Base-by-base conservation (phyloP, 2,797 vertebrate genomes). In the Rhinophrynus dorsalis region DNA sequence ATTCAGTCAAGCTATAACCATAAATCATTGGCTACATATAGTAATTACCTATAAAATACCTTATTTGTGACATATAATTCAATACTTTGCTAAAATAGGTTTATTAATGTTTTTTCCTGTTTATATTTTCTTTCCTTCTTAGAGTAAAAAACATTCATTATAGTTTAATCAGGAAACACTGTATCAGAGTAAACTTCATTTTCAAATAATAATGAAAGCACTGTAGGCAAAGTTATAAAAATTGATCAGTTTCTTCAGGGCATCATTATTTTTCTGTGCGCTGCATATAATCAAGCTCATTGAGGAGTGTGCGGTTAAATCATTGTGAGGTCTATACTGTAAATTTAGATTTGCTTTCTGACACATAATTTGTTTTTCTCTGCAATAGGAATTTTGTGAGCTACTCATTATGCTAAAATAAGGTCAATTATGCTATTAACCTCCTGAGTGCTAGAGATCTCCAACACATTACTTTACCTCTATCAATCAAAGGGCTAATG, bases 121-220 rank as follows among this genome's bases (percentile, higher is more conserved):
- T 18, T 15, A 27, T 60, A 13, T 17, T 12, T 55, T 29, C 20
- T 32, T 40, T 55, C 44, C n/a, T 42, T 7, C 7, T 56, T 56
- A n/a, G 38, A 48, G 21, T 58, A 58, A 35, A 57, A 47, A 47
- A 12, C 51, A 57, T 24, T 66, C 52, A 57, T 67, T 67, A 45
- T 20, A 47, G 38, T 67, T 67, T 57, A 67, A 57, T 67, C 38
- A 57, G 20, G 21, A 24, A 67, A 57, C 20, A 26, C 13, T 29
- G 29, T 33, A 70, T 42, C 27, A 37, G 30, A 35, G 47, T 38
- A 17, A 47, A 70, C 38, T 23, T 40, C 30, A 38, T 63, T 48
- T 56, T 63, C 51, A 47, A 48, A 29, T 58, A 48, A 71, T 57
- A 71, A 58, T 64, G 60, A 71, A 57, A 64, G 8, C 51, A 23